A percentile compares a stretch with the other conserved stretches of the same genome.
These are phyloP conservation scores for Bactericera cockerelli DNA, from an alignment of 1,140 invertebrate genomes.

Conservation along the genomic window DNA sequence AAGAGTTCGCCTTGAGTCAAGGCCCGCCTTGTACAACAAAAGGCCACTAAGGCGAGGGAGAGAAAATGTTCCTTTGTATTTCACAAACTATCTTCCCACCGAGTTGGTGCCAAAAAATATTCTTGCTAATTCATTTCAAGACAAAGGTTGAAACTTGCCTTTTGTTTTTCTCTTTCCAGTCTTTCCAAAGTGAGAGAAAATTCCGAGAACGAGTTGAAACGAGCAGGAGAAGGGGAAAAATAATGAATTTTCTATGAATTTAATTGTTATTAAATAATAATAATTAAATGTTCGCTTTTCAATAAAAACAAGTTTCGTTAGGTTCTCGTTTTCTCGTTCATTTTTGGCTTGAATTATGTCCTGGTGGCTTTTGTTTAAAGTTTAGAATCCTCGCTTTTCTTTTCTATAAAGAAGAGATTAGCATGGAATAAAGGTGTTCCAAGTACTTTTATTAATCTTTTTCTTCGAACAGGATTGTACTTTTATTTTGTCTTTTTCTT, in stretches of 20 bases:
- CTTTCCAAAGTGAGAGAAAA: background rate
- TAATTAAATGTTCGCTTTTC: background rate
- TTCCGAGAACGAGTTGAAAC: background rate
- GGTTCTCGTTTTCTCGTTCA: too few species aligned
- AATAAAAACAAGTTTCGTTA: too few species aligned
- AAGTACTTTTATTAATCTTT: too few species aligned
- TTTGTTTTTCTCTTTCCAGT: background rate
- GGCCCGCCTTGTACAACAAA: background rate
- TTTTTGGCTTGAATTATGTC: too few species aligned
- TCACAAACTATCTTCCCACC: constrained; percentile 8
- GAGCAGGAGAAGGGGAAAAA: background rate
- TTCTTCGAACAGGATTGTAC: too few species aligned
- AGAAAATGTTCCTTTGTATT: constrained; percentile 7
- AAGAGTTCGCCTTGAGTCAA: too few species aligned
- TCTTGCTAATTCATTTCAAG: constrained; percentile 6
- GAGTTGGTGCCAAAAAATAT: background rate
- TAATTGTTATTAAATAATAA: constrained; percentile 8
- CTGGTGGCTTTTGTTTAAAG: too few species aligned
- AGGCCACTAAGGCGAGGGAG: too few species aligned
- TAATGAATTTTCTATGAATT: constrained; percentile 5
- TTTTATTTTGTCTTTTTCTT: too few species aligned
- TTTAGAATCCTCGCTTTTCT: too few species aligned
- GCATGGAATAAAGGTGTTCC: too few species aligned
- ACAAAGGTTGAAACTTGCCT: constrained; percentile 3
- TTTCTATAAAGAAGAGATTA: too few species aligned